Evolutionary conservation across 2,113 vertebrate genomes (phyloP).

Genomic region (Heterotilapia buettikoferi): DNA sequence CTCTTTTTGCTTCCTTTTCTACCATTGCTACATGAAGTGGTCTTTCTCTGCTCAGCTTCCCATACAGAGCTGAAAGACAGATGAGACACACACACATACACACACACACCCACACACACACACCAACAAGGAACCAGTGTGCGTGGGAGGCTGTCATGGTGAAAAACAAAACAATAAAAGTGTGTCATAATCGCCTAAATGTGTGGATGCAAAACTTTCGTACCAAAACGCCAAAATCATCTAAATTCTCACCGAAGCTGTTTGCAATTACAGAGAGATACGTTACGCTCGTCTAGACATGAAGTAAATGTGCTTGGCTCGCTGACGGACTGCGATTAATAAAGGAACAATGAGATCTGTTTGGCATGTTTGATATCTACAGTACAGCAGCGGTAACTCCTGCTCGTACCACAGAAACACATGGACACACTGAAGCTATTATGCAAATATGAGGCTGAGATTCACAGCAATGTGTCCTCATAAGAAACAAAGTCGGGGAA

Average conservation of each 20-base stretch:
- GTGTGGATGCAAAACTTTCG: not conserved
- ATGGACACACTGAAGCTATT: slow-evolving; percentile 18
- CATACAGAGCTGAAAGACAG: slow-evolving; percentile 6
- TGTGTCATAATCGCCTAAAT: not conserved
- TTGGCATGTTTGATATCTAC: not conserved
- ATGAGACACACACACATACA: not conserved
- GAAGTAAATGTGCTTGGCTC: not conserved
- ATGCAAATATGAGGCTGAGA: not conserved
- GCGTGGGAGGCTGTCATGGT: not conserved
- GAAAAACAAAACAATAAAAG: not conserved
- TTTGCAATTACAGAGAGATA: not conserved
- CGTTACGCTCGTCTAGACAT: not conserved
- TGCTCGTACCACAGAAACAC: slow-evolving; percentile 16
- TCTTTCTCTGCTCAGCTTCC: slow-evolving; percentile 38
- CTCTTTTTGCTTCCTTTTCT: slow-evolving; percentile 69
- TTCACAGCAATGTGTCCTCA: not conserved
- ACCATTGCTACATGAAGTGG: slow-evolving; percentile 63
- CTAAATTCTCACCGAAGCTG: not conserved
- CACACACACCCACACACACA: not conserved
- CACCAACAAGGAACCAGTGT: not conserved
- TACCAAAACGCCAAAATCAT: rapidly evolving
- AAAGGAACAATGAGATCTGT: not conserved
- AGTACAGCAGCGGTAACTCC: slow-evolving; percentile 6
- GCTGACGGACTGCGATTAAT: slow-evolving; percentile 26
- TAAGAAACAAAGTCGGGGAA: not conserved